Percentiles rank a stretch among this genome's conserved stretches.
phyloP scores from a whole-genome alignment of 2,888 invertebrate species.

The Drosophila algonquin region DNA sequence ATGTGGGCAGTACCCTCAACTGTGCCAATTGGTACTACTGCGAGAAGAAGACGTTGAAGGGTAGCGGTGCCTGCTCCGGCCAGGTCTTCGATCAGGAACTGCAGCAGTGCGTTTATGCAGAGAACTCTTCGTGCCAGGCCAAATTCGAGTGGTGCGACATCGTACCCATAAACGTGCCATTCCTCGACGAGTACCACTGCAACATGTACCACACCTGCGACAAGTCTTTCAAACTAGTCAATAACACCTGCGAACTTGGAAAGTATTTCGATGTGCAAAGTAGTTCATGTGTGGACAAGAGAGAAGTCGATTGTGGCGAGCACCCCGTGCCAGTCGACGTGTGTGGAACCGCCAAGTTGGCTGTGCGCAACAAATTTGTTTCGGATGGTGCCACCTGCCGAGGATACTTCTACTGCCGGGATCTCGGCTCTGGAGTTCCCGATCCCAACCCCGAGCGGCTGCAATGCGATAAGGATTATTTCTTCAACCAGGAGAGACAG shows the following conservation, averaged over 20 bases:
- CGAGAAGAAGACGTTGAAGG: background rate
- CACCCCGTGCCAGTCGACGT: slow-evolving; percentile 68
- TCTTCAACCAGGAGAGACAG: slow-evolving; percentile 62
- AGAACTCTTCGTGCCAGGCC: slow-evolving; percentile 54
- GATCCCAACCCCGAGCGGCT: slow-evolving; percentile 66
- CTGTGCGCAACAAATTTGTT: slow-evolving; percentile 68
- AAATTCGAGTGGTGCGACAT: slow-evolving; percentile 68
- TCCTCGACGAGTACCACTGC: slow-evolving; percentile 70
- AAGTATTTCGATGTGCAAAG: slow-evolving; percentile 59
- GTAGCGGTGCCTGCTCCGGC: slow-evolving; percentile 56
- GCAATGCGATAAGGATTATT: slow-evolving; percentile 60
- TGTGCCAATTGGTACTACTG: slow-evolving; percentile 76
- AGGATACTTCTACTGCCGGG: slow-evolving; percentile 77
- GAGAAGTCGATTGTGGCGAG: slow-evolving; percentile 58
- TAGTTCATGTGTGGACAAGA: slow-evolving; percentile 56
- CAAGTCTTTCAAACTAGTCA: slow-evolving; percentile 5
- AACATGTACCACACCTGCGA: slow-evolving; percentile 62
- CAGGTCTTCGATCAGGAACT: slow-evolving; percentile 54
- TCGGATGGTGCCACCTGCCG: slow-evolving; percentile 74
- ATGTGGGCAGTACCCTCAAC: slow-evolving; percentile 58
- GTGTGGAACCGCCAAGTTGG: slow-evolving; percentile 75
- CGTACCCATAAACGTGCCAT: slow-evolving; percentile 42
- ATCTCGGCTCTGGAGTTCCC: slow-evolving; percentile 63
- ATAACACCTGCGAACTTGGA: slow-evolving; percentile 45
- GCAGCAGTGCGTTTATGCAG: slow-evolving; percentile 59